phyloP scores from a whole-genome alignment of 2,797 vertebrate species.

The Channa striata region DNA sequence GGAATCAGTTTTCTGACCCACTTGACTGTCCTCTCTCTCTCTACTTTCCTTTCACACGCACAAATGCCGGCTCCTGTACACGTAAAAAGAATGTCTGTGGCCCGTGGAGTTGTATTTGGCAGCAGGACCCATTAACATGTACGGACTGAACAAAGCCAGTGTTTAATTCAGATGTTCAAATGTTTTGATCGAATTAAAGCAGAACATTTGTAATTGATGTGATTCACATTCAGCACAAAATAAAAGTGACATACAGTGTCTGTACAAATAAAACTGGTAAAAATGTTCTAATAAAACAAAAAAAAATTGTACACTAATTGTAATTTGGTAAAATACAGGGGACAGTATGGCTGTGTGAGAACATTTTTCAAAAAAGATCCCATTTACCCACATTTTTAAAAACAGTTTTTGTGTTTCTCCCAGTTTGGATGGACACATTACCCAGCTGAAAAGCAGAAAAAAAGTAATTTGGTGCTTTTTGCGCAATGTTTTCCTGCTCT shows the following conservation, averaged over 20 bases:
- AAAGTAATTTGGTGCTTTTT: conserved; percentile 2
- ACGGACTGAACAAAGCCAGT: conserved; percentile 68
- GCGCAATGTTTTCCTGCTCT: conserved; percentile 1
- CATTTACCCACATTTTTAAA: not conserved
- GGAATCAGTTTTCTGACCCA: conserved; percentile 76
- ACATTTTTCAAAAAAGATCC: too few relatives aligned
- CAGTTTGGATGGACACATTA: not conserved
- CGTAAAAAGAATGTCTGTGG: conserved; percentile 21
- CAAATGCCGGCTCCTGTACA: conserved; percentile 3
- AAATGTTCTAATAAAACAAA: too few relatives aligned
- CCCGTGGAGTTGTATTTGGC: conserved; percentile 62
- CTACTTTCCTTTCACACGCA: conserved; percentile 2
- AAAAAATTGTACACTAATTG: not conserved
- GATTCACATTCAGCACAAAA: conserved; percentile 22
- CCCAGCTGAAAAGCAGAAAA: not conserved
- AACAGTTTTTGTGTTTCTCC: not conserved
- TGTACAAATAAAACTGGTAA: conserved; percentile 14
- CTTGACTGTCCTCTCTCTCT: conserved; percentile 62
- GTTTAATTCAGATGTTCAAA: conserved; percentile 69
- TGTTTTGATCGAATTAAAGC: conserved; percentile 51
- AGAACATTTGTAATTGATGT: conserved; percentile 46
- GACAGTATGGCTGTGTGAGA: too few relatives aligned
- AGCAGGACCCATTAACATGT: conserved; percentile 54
- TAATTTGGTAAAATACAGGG: not conserved
- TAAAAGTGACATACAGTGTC: conserved; percentile 14